Percentiles rank a stretch among this genome's conserved stretches.
These are phyloP conservation scores for Malachius bipustulatus DNA, from an alignment of 2,888 invertebrate species.

Conservation along the genomic window DNA sequence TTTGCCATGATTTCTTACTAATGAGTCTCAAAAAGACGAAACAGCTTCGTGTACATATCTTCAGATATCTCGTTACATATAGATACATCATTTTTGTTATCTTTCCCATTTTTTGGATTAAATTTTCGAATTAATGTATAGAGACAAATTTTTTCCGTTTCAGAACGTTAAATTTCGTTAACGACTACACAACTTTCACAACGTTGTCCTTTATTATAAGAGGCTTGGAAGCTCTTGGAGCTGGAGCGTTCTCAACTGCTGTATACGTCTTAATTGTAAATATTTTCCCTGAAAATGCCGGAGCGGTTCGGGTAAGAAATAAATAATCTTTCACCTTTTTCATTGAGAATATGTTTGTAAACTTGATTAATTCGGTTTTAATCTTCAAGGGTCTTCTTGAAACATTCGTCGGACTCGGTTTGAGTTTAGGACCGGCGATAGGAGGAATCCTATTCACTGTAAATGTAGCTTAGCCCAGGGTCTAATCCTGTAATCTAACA, in stretches of 20 bases:
- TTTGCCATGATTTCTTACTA: too few relatives aligned
- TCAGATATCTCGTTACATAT: too few relatives aligned
- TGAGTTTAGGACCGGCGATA: slow-evolving; percentile 69
- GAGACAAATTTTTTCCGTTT: slow-evolving; percentile 22
- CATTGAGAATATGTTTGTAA: slow-evolving; percentile 9
- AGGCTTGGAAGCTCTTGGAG: slow-evolving; percentile 60
- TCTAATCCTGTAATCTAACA: slow-evolving; percentile 11
- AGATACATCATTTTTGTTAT: background rate
- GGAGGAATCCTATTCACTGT: slow-evolving; percentile 68
- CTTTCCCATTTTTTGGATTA: slow-evolving; percentile 6
- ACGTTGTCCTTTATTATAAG: slow-evolving; percentile 57
- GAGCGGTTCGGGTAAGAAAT: slow-evolving; percentile 51
- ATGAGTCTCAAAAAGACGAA: too few relatives aligned
- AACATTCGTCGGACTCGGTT: slow-evolving; percentile 66
- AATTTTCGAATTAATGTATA: background rate
- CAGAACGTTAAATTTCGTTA: slow-evolving; percentile 51
- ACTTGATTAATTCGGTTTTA: slow-evolving; percentile 8
- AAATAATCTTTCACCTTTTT: slow-evolving; percentile 3
- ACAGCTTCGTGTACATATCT: too few relatives aligned
- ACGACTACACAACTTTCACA: slow-evolving; percentile 49
- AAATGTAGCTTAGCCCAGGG: slow-evolving; percentile 28
- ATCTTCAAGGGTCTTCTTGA: slow-evolving; percentile 54
- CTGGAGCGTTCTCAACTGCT: slow-evolving; percentile 64
- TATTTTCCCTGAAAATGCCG: slow-evolving; percentile 61
- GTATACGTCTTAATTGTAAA: slow-evolving; percentile 66